Base-by-base conservation (phyloP, 1,140 invertebrate genomes). In the Zaprionus africanus region DNA sequence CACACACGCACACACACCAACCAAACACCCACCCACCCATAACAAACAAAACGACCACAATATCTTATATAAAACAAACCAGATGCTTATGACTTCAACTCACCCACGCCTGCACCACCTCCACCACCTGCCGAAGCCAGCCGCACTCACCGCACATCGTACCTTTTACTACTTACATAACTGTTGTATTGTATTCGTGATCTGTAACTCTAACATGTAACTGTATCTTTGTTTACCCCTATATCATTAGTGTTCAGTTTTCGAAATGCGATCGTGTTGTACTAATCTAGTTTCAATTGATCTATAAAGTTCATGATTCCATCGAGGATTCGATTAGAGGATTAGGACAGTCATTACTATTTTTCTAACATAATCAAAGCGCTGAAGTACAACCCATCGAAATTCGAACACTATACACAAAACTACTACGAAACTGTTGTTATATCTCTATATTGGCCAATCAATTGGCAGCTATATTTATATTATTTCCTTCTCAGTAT, bases 121-220 rank as follows among this genome's bases (percentile, higher is more conserved):
- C 41, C 41, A 19, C 41, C 78, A 65, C 68, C 56, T 49, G 70
- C 62, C 64, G 77, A 76, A 74, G 84, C 78, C 80, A 78, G 81
- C 62, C 79, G 86, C 85, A 87, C 84, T 88, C 85, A 88, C 85
- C 84, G 84, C 85, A 88, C 85, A 77, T 90, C 85, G 85, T 90
- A 90, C 85, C 85, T 90, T 90, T 73, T 76, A 88, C 78, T 83
- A 71, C 67, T 90, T 76, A 71, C 67, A 84, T 76, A 81, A 77
- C 81, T 84, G 67, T 88, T 87, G 81, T 76, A 84, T 88, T 84
- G 81, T 79, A 85, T 86, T 85, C 74, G 78, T 80, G 76, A 79
- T 72, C 74, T 68, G 57, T 65, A 76, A 65, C 68, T 72, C 43
- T 73, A 67, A 53, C 75, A 58, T 56, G 65, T 71, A 71, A 71